A percentile compares a stretch with the other conserved stretches of the same genome.
Evolutionary conservation across 1,140 invertebrate genomes (phyloP).

Genomic region (Cydia splendana): DNA sequence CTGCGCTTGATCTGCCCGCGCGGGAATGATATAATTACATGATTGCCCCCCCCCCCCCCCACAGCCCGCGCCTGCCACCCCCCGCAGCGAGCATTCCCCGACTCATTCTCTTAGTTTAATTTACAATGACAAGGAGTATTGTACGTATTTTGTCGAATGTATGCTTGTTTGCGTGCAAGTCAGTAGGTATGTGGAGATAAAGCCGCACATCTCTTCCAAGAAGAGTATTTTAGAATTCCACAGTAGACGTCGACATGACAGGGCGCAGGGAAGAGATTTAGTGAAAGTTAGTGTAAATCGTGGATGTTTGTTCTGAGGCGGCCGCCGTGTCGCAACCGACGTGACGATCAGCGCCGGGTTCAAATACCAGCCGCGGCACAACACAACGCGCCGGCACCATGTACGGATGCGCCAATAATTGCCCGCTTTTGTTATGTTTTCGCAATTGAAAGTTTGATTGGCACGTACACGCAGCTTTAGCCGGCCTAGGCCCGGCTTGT

Average conservation of each 20-base stretch:
- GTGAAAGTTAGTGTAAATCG: constrained; percentile 4
- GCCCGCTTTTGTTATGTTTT: constrained; percentile 26
- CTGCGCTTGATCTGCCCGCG: constrained; percentile 48
- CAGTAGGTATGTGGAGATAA: not conserved
- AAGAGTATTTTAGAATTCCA: constrained; percentile 12
- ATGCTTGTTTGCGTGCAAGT: not conserved
- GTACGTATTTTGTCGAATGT: constrained; percentile 14
- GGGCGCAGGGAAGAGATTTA: not conserved
- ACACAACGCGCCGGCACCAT: not conserved
- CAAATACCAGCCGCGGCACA: not conserved
- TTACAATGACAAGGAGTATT: constrained; percentile 27
- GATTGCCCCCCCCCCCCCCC: constrained; percentile 38
- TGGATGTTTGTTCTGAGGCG: not conserved
- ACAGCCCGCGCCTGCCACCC: not conserved
- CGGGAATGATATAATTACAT: constrained; percentile 54
- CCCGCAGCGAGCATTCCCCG: not conserved
- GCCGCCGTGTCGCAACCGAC: not conserved
- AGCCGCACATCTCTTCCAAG: not conserved
- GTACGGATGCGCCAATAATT: constrained; percentile 20
- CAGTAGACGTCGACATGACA: not conserved
- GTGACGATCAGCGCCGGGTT: not conserved
- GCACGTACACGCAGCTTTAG: not conserved
- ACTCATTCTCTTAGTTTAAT: constrained; percentile 31
- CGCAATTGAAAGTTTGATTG: constrained; percentile 29
- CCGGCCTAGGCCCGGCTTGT: constrained; percentile 1